Base-by-base conservation (phyloP, 2,888 invertebrate genomes). In the Dastarcus helophoroides region DNA sequence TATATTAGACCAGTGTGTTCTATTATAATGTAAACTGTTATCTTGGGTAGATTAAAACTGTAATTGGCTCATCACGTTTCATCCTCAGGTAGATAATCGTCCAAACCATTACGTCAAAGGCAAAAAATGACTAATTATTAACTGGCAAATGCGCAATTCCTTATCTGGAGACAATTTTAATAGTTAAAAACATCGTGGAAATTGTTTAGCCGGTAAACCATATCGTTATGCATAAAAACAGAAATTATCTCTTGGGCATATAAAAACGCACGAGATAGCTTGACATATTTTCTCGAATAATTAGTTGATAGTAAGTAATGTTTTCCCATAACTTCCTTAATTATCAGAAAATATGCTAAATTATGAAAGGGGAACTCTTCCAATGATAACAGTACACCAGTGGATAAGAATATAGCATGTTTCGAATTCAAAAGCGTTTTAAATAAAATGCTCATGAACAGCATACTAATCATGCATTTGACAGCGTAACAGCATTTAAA, bases 281-380 rank as follows among this genome's bases (percentile, higher is more conserved):
- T 38, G 46, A 46, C 47, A 48, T 43, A 46, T 47, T 47, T 48
- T 48, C 48, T 47, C 46, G 48, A 41, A 48, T 47, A 48, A 48
- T 48, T 47, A 44, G 40, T 33, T 39, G 48, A 48, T 48, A 48
- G 38, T 34, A 33, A 33, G 37, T 35, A 38, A 42, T 44, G 48
- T 48, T 48, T 50, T 44, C 47, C 48, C 45, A 45, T 46, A 47
- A 46, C 44, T 47, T 45, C 42, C 39, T 37, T 44, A 33, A 39
- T 48, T 50, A 48, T 48, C 48, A 35, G 43, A 47, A 48, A 48
- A 45, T 48, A 47, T 45, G 46, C 42, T 46, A 47, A 48, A 47
- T 43, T 50, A 50, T 50, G 48, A 50, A 50, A 48, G 44, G 46
- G 42, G 47, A 41, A 43, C 47, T 46, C 41, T 36, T 38, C 29